Percentiles rank a stretch among this genome's conserved stretches.
phyloP scores from a whole-genome alignment of 2,888 invertebrate species.

The Eilema depressum region DNA sequence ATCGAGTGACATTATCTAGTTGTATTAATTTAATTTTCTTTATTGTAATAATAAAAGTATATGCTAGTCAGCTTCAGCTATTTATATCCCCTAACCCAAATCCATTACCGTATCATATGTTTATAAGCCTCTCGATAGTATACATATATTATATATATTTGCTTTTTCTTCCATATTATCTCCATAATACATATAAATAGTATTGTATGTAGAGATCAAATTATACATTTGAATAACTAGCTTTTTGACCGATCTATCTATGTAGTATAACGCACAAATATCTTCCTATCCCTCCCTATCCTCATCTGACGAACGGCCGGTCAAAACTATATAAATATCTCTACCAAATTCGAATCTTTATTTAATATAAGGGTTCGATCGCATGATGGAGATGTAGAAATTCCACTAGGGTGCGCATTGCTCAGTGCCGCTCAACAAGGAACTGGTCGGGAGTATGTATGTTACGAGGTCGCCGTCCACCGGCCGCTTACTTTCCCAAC shows the following conservation, averaged over 20 bases:
- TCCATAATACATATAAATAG: conserved; percentile 61
- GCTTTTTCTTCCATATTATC: conserved; percentile 60
- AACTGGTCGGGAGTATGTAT: conserved; percentile 79
- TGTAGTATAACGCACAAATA: conserved; percentile 82
- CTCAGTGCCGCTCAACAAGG: conserved; percentile 58
- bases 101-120: conserved; percentile 66
- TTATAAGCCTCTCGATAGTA: conserved; percentile 53
- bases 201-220: conserved; percentile 73
- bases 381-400: conserved; percentile 63
- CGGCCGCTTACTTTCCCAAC: conserved; percentile 82
- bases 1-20: conserved; percentile 86
- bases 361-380: conserved; percentile 50
- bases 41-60: conserved; percentile 74
- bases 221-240: conserved; percentile 76
- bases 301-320: conserved; percentile 37
- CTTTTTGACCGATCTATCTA: conserved; percentile 85
- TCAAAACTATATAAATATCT: conserved; percentile 11
- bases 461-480: conserved; percentile 81
- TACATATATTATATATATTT: conserved; percentile 49
- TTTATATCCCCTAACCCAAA: conserved; percentile 71
- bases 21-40: conserved; percentile 82
- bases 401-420: conserved; percentile 39
- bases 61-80: conserved; percentile 82
- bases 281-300: conserved; percentile 58
- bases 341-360: conserved; percentile 46